Evolutionary conservation across 2,113 vertebrate species (phyloP).

Genomic region (Hippocampus mohnikei): DNA sequence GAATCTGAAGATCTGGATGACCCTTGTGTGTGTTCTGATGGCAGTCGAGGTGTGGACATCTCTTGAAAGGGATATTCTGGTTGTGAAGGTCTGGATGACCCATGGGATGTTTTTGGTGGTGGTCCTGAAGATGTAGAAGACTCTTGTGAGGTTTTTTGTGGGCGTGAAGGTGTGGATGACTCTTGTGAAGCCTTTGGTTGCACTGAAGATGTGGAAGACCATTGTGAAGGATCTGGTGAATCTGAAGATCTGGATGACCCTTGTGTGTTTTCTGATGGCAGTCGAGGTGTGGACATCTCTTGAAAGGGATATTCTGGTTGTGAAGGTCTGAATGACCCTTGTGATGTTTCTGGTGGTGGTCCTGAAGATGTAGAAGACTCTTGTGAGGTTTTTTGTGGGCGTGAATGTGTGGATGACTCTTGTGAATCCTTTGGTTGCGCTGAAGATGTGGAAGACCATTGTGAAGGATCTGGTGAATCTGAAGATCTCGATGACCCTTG

Average conservation of each 20-base stretch:
- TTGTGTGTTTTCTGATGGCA: background rate
- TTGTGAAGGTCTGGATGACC: background rate
- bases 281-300: background rate
- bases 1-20: background rate
- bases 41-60: background rate
- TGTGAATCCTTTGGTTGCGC: background rate
- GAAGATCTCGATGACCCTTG: background rate
- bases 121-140: background rate
- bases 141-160: background rate
- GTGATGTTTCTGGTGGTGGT: no score
- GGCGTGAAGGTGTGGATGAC: background rate
- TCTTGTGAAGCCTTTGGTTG: background rate
- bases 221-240: background rate
- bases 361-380: background rate
- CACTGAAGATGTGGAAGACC: background rate
- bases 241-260: background rate
- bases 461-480: background rate
- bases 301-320: background rate
- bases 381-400: background rate
- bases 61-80: background rate
- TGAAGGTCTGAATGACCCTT: no score
- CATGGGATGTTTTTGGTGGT: no score
- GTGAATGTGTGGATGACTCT: background rate
- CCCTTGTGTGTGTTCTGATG: conserved; percentile 4
- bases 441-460: background rate